Evolutionary conservation across 2,113 vertebrate genomes (phyloP).

Genomic region (Pitta sordida): DNA sequence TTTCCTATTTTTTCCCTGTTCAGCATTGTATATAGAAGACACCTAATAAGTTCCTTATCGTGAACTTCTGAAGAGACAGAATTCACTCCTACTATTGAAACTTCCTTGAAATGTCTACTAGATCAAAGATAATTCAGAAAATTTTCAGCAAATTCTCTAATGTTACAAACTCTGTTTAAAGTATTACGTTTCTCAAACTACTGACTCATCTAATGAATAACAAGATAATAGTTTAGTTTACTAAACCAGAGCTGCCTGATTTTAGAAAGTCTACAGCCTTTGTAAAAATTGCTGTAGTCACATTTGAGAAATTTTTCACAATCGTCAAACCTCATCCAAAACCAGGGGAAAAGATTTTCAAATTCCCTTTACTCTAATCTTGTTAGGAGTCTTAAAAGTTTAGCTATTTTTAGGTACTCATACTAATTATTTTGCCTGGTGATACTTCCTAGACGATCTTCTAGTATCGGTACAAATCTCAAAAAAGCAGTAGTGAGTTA

Average conservation of each 20-base stretch:
- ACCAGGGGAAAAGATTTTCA: fast-evolving
- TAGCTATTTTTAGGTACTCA: neutral
- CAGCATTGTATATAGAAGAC: neutral
- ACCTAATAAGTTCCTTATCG: neutral
- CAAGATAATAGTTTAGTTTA: neutral
- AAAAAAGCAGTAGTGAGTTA: neutral
- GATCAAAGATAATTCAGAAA: neutral
- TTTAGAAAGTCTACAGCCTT: neutral
- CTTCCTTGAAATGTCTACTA: neutral
- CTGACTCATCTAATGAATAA: neutral
- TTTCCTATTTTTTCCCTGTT: neutral
- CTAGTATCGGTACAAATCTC: neutral
- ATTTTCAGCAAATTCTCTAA: neutral
- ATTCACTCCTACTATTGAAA: neutral
- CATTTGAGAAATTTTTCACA: neutral
- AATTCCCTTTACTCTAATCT: neutral
- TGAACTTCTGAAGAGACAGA: neutral
- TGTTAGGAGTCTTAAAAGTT: neutral
- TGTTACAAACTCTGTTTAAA: neutral
- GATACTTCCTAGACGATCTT: neutral
- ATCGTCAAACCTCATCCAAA: neutral
- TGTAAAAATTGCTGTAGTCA: neutral
- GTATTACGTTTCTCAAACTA: neutral
- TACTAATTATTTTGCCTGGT: neutral
- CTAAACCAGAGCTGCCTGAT: neutral